These are phyloP conservation scores for Protaetia brevitarsis DNA, from an alignment of 1,140 invertebrate species.

Conservation along the genomic window DNA sequence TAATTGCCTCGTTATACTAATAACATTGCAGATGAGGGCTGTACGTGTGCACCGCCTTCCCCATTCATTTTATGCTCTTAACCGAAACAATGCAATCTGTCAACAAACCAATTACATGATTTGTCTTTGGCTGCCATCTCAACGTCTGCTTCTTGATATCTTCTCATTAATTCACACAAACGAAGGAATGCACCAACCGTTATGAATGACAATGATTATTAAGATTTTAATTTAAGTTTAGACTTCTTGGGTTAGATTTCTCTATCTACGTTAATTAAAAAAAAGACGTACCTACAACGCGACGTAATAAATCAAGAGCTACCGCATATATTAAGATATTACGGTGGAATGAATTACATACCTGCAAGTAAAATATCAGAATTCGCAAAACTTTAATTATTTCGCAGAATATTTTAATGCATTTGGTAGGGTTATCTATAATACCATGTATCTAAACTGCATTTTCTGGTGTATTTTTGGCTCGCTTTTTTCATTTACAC, in stretches of 20 bases:
- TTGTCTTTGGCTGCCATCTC: slow-evolving; percentile 31
- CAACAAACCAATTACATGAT: slow-evolving; percentile 35
- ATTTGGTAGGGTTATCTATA: no score
- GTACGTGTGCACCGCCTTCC: neutral
- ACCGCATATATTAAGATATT: no score
- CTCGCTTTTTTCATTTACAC: no score
- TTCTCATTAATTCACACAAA: slow-evolving; percentile 36
- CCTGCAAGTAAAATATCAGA: no score
- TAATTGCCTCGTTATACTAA: slow-evolving; percentile 8
- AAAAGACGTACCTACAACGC: neutral
- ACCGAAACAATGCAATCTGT: slow-evolving; percentile 36
- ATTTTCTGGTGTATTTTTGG: no score
- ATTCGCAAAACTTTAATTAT: no score
- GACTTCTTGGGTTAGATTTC: neutral
- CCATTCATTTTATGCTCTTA: slow-evolving; percentile 31
- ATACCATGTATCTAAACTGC: no score
- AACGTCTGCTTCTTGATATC: slow-evolving; percentile 29
- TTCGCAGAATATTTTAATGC: no score
- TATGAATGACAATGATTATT: slow-evolving; percentile 36
- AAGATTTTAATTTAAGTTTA: slow-evolving; percentile 34
- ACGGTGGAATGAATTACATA: no score
- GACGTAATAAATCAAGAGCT: neutral
- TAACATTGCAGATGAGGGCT: slow-evolving; percentile 5
- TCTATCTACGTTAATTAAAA: slow-evolving; percentile 6
- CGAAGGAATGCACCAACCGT: slow-evolving; percentile 31